Conservation (phyloP, 1,140 invertebrate species). For the Metaphire vulgaris region DNA sequence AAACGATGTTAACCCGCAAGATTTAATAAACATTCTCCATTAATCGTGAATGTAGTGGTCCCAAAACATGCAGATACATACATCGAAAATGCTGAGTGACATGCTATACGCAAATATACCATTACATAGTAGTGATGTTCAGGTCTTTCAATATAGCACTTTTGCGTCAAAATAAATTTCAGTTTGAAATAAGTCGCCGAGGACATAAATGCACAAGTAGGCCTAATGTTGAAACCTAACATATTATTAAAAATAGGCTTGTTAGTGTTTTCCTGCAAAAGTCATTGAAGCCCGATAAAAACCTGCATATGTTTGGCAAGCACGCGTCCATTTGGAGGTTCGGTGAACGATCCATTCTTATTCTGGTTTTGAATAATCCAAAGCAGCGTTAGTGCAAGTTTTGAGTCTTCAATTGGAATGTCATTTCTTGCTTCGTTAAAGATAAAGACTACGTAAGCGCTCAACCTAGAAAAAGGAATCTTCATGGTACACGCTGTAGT, state of each 20-base stretch:
- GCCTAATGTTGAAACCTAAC: too few relatives aligned
- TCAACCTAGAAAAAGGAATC: constrained; percentile 60
- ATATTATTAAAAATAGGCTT: background rate
- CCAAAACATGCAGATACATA: too few relatives aligned
- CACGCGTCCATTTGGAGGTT: constrained; percentile 38
- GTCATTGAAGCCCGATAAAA: background rate
- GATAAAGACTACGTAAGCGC: constrained; percentile 79
- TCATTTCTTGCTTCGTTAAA: constrained; percentile 71
- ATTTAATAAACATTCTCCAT: too few relatives aligned
- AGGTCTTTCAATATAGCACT: background rate
- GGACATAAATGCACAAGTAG: too few relatives aligned
- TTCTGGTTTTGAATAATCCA: constrained; percentile 74
- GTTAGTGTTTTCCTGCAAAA: too few relatives aligned
- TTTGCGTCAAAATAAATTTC: too few relatives aligned
- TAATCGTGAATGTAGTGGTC: too few relatives aligned
- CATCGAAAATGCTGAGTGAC: too few relatives aligned
- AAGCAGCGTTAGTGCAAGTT: constrained; percentile 62
- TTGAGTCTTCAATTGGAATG: constrained; percentile 64
- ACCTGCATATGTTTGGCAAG: constrained; percentile 42
- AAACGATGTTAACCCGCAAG: too few relatives aligned
- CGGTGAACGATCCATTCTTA: constrained; percentile 71
- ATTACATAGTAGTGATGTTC: background rate
- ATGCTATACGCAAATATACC: background rate
- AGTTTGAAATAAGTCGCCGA: too few relatives aligned
- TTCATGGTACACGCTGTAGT: too few relatives aligned